Base-by-base conservation (phyloP, 2,888 invertebrate genomes). In the Ectobius pallidus region DNA sequence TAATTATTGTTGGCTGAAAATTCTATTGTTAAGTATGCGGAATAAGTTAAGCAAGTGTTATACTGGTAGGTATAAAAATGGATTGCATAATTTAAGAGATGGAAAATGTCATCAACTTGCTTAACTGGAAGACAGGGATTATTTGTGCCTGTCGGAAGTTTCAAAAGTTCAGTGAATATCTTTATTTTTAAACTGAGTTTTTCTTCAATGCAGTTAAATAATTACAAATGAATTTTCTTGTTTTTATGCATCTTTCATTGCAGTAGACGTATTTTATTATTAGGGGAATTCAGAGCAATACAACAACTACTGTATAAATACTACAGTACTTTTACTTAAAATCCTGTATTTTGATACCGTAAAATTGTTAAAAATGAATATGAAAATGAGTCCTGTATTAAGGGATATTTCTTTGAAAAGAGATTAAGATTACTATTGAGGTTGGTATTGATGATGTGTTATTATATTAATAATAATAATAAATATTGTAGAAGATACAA, bases 331-430 rank as follows among this genome's bases (percentile, higher is more conserved):
- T 75, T 77, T 78, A 71, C 70, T 73, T 75, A 70, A 77, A 75
- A 72, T 72, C 76, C 72, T 77, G 77, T 76, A 77, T 76, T 77
- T 76, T 76, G 73, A 75, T 76, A 76, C 76, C 73, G 74, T 75
- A 72, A 75, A 76, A 75, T 73, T 77, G 75, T 74, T 74, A 71
- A 73, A 74, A 69, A 73, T 69, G 69, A 73, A 69, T 69, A 72
- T 72, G 63, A 25, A 73, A 73, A 69, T 69, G 67, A 63, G 70
- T 65, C 71, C 70, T 71, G 71, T 73, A 70, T 32, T 69, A 71
- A 62, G 63, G 69, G 68, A 71, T 73, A 69, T 69, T 73, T 73
- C 72, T 73, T 73, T 69, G 69, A 73, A 46, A 58, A 73, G 71
- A 73, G 69, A 61, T 34, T 70, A 49, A 69, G 72, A 72, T 70